These are phyloP conservation scores for Fundulus diaphanus DNA, from an alignment of 2,797 vertebrate genomes.

Conservation along the genomic window DNA sequence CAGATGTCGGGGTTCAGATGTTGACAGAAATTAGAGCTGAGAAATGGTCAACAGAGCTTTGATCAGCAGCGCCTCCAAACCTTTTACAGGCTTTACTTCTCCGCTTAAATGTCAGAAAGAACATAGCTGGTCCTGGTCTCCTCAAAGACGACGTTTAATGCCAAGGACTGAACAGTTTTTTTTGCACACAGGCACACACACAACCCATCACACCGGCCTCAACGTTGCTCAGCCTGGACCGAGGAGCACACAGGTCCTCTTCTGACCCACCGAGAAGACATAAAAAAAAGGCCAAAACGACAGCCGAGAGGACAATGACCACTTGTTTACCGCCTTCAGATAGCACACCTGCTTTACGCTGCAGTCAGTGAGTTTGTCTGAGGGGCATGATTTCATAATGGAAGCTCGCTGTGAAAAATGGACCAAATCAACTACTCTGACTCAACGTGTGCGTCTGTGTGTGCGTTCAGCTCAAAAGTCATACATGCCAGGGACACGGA, in stretches of 20 bases:
- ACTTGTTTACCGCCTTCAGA: conserved; percentile 44
- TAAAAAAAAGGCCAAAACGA: conserved; percentile 42
- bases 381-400: conserved; percentile 42
- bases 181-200: not conserved
- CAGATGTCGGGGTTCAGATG: too few relatives aligned
- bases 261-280: conserved; percentile 15
- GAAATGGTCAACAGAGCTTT: too few relatives aligned
- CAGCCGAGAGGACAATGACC: conserved; percentile 39
- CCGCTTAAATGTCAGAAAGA: not conserved
- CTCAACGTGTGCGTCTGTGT: conserved; percentile 18
- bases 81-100: too few relatives aligned
- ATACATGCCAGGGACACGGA: not conserved
- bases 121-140: not conserved
- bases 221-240: conserved; percentile 20
- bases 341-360: conserved; percentile 50
- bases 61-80: too few relatives aligned
- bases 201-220: not conserved
- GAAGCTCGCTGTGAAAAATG: conserved; percentile 44
- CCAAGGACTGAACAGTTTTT: not conserved
- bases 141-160: not conserved
- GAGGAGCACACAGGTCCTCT: not conserved
- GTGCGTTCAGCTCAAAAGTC: conserved; percentile 9
- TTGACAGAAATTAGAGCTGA: too few relatives aligned
- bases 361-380: conserved; percentile 48
- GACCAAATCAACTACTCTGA: conserved; percentile 21